phyloP scores from a whole-genome alignment of 1,140 invertebrate genomes.

The Andricus grossulariae region DNA sequence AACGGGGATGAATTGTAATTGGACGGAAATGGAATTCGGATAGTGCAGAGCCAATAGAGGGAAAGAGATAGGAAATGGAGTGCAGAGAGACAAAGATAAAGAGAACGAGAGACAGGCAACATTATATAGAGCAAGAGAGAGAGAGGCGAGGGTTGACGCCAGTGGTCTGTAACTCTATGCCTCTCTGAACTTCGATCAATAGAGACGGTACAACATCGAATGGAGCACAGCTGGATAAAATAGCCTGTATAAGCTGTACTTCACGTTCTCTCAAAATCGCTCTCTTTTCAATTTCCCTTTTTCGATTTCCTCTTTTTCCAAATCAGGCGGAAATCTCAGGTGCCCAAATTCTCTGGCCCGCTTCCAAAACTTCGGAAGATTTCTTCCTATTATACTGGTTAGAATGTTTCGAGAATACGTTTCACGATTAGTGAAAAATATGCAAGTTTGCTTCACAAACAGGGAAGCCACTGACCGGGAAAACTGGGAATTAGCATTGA shows the following conservation, averaged over 20 bases:
- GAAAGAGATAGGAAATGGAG: conserved; percentile 29
- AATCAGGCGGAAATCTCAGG: too few relatives aligned
- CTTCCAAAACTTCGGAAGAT: too few relatives aligned
- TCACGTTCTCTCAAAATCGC: conserved; percentile 59
- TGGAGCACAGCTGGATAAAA: conserved; percentile 67
- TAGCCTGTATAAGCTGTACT: conserved; percentile 59
- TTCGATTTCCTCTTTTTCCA: conserved; percentile 39
- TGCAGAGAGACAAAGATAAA: conserved; percentile 38
- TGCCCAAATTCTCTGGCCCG: too few relatives aligned
- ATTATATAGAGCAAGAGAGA: conserved; percentile 37
- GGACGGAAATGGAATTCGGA: conserved; percentile 71
- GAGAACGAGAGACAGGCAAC: conserved; percentile 47
- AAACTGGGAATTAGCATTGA: too few relatives aligned
- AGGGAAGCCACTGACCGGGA: too few relatives aligned
- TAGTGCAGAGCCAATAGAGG: conserved; percentile 51
- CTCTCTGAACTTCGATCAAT: conserved; percentile 72
- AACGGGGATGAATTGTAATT: conserved; percentile 70
- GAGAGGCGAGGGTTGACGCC: conserved; percentile 63
- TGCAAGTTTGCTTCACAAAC: too few relatives aligned
- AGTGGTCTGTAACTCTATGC: conserved; percentile 71
- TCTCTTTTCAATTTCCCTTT: conserved; percentile 45
- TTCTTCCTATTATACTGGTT: too few relatives aligned
- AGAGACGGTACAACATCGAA: conserved; percentile 69
- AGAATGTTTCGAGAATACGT: too few relatives aligned
- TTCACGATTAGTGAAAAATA: too few relatives aligned